Base-by-base conservation (phyloP, 2,113 vertebrate genomes). In the Petaurus breviceps region DNA sequence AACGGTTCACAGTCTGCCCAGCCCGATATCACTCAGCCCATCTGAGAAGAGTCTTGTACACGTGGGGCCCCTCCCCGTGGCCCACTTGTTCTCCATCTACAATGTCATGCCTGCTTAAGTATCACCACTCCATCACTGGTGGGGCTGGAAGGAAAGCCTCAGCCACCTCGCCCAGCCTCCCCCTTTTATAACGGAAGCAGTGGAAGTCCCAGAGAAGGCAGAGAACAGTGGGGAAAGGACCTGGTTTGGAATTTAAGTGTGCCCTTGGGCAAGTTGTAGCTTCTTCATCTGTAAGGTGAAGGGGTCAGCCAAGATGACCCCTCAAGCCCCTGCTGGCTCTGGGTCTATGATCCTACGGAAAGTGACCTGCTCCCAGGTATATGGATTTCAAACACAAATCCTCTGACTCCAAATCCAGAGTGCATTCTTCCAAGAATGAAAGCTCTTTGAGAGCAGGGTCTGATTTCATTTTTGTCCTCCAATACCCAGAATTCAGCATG, bases 301-400 rank as follows among this genome's bases (percentile, higher is more conserved):
- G 26, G 26, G 25, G 1, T 19, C 0, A n/a, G 6, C 1, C 5
- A 6, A n/a, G 37, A n/a, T 77, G 16, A n/a, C 6, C 52, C 52
- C 37, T 28, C 28, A 19, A 2, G 16, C 4, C 14, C 37, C 37
- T 77, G 16, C 37, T 14, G n/a, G 37, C 14, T 77, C n/a, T 22
- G 19, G 37, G 31, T 43, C 37, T 77, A 19, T 7, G 37, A 77
- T 77, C 37, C 68, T 43, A 22, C 23, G n/a, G 68, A n/a, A 84
- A 84, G 37, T n/a, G 37, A 77, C 61, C 14, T n/a, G 37, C 37
- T 77, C 14, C 1, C 6, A 61, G 10, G 31, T 31, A 61, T 31
- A 61, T 0, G 14, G 61, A 16, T 77, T n/a, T 77, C 61, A 61
- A 57, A 8, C 4, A n/a, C 37, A n/a, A 77, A 3, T n/a, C 68